These are phyloP conservation scores for Mycalesis mineus DNA, from an alignment of 2,888 invertebrate genomes.

Conservation along the genomic window DNA sequence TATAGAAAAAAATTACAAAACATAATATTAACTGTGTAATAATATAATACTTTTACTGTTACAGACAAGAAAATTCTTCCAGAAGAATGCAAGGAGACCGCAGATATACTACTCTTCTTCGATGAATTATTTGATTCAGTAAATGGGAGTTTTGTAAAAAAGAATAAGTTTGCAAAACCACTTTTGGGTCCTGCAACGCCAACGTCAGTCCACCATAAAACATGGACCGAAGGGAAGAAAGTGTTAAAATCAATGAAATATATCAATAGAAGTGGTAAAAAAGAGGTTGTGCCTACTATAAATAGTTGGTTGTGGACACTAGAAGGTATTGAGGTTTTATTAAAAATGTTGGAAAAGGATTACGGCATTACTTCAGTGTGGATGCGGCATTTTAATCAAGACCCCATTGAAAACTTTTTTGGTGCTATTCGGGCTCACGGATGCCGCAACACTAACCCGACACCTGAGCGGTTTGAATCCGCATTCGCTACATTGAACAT, in stretches of 20 bases:
- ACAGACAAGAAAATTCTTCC: background rate
- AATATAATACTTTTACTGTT: no score
- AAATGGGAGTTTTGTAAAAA: background rate
- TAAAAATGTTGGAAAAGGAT: background rate
- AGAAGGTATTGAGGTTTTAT: background rate
- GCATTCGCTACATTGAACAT: no score
- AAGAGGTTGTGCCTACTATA: background rate
- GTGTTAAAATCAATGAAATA: background rate
- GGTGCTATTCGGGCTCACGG: background rate
- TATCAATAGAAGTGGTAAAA: background rate
- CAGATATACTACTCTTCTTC: background rate
- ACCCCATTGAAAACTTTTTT: background rate
- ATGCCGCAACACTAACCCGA: no score
- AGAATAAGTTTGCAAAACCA: no score
- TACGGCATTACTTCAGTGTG: background rate
- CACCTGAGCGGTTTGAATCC: background rate
- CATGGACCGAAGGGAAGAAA: background rate
- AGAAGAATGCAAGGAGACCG: background rate
- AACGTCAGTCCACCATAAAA: no score
- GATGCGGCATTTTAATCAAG: background rate
- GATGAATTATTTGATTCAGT: background rate
- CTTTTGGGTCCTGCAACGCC: no score
- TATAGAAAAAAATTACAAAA: no score
- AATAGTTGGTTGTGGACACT: background rate
- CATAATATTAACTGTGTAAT: no score